Base-by-base conservation (phyloP, 2,113 vertebrate species). In the Mungos mungo region DNA sequence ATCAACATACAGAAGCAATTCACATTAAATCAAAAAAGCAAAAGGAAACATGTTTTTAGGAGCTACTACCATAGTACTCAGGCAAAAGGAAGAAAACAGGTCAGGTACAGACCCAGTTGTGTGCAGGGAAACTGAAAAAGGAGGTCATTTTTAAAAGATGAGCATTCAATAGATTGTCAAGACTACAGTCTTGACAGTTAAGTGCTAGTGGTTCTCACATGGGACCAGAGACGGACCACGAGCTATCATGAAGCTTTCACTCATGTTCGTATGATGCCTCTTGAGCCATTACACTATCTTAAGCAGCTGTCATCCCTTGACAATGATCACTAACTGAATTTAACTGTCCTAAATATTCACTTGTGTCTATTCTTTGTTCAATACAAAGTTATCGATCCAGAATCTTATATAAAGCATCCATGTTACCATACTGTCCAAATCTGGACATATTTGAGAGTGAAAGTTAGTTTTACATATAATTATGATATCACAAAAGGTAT, bases 331-430 rank as follows among this genome's bases (percentile, higher is more conserved):
- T 82, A 63, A 90, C 5, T 69, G 6, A 76, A 71, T 65, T 77
- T 68, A 94, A 96, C n/a, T 80, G 4, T 81, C 83, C 52, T 71
- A 45, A 92, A 66, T 50, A 12, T 13, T 72, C 86, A 35, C 12
- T 68, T 31, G 33, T 69, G 68, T 57, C 16, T 3, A 66, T 5
- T 54, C n/a, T 92, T 88, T 82, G 21, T 83, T 84, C 45, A 41
- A 50, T 74, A 66, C 94, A 94, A 91, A 96, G 81, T 45, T 82
- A 81, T 86, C 50, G n/a, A 12, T n/a, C 35, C 41, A n/a, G 66
- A 90, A 19, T 66, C 23, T 45, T 71, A 69, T 19, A 82, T 3
- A 74, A 23, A 71, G 3, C 18, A 27, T 66, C 2, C 29, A 41
- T 35, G 7, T 95, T 96, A 85, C 5, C 45, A 25, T 72, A 52